phyloP scores from a whole-genome alignment of 2,113 vertebrate species.

The Noctilio leporinus region DNA sequence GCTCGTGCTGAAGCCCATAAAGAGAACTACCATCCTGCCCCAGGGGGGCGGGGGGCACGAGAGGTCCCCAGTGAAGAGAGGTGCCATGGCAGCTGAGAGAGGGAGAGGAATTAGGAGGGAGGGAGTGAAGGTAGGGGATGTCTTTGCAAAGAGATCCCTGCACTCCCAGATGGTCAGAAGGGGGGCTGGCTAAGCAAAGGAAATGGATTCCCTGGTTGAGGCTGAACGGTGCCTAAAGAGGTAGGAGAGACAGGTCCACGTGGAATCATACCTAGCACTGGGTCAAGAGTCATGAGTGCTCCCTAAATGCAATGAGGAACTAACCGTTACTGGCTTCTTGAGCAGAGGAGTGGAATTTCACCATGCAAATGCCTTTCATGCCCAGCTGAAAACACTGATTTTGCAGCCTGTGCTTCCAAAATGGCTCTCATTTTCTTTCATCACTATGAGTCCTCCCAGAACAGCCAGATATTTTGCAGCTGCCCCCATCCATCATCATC shows the following conservation, averaged over 20 bases:
- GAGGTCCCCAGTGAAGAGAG: background rate
- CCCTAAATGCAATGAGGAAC: background rate
- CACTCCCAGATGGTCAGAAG: background rate
- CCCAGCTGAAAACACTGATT: background rate
- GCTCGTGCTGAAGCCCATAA: rapidly evolving
- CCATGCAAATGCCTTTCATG: background rate
- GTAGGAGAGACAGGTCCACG: no score
- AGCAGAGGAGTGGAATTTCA: background rate
- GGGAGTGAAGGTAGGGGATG: background rate
- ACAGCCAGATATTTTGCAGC: background rate
- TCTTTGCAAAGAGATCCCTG: background rate
- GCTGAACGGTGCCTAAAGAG: rapidly evolving
- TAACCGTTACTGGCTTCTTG: background rate
- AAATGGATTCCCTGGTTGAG: rapidly evolving
- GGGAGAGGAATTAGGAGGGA: rapidly evolving
- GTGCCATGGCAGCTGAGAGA: background rate
- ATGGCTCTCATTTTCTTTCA: background rate
- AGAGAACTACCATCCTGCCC: background rate
- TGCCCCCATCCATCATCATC: rapidly evolving
- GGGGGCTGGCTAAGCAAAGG: background rate
- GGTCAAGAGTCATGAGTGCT: background rate
- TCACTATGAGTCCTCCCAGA: rapidly evolving
- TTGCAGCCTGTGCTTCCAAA: background rate
- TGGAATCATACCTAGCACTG: rapidly evolving
- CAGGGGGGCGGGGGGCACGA: rapidly evolving